A percentile compares a stretch with the other conserved stretches of the same genome.
These are phyloP conservation scores for Falco rusticolus DNA, from an alignment of 2,797 vertebrate genomes.

Conservation along the genomic window DNA sequence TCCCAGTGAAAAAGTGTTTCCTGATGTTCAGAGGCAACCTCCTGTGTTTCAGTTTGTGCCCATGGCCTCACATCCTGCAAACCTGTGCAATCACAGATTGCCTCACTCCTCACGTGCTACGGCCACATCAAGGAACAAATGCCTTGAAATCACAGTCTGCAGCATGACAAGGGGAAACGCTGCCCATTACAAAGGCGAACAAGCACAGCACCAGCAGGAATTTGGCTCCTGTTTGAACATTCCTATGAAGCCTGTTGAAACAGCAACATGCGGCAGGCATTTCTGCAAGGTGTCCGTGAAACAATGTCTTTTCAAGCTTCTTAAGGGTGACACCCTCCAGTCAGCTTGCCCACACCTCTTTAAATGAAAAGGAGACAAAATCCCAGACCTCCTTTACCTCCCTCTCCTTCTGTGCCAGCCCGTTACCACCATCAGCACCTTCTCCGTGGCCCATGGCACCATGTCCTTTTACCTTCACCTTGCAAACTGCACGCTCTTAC, in stretches of 20 bases:
- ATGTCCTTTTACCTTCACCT: not conserved
- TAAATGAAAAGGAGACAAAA: not conserved
- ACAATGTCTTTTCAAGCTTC: not conserved
- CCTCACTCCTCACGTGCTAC: too few species aligned
- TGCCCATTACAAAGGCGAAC: not conserved
- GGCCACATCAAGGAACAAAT: too few species aligned
- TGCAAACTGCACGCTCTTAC: not conserved
- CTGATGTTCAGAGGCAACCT: too few species aligned
- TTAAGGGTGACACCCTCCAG: not conserved
- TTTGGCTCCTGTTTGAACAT: not conserved
- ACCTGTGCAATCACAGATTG: too few species aligned
- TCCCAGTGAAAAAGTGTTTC: too few species aligned
- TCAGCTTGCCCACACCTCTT: not conserved
- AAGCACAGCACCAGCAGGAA: not conserved
- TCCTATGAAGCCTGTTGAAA: not conserved
- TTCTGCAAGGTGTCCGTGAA: not conserved
- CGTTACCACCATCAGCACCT: not conserved
- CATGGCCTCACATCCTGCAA: too few species aligned
- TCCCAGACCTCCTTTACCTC: not conserved
- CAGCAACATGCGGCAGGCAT: accelerated
- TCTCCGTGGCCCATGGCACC: not conserved
- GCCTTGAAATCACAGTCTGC: not conserved
- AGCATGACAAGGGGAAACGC: not conserved
- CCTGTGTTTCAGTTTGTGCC: too few species aligned
- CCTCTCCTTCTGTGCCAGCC: not conserved